These are phyloP conservation scores for Rhinolophus ferrumequinum DNA, from an alignment of 2,113 vertebrate genomes.

Conservation along the genomic window DNA sequence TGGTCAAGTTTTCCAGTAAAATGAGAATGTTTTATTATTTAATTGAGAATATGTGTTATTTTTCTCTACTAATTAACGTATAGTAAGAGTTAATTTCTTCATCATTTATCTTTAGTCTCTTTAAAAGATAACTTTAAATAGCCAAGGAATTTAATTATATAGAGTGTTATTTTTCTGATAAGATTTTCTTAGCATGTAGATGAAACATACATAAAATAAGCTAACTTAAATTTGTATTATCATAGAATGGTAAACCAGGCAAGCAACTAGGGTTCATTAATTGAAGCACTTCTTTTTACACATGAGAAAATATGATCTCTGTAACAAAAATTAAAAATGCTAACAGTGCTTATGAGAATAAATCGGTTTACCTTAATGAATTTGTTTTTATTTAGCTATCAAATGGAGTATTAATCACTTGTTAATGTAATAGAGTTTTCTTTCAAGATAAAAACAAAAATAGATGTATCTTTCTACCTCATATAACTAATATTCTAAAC, in stretches of 20 bases:
- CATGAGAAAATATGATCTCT: slow-evolving; percentile 45
- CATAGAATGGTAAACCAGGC: neutral
- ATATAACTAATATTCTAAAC: neutral
- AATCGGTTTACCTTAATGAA: slow-evolving; percentile 40
- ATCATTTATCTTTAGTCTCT: neutral
- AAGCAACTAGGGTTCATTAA: slow-evolving; percentile 20
- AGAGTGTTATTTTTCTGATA: neutral
- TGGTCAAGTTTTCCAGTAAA: neutral
- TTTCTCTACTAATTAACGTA: neutral
- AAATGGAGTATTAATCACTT: slow-evolving; percentile 47
- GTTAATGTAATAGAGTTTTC: neutral
- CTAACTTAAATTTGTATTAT: neutral
- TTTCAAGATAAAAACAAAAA: slow-evolving; percentile 19
- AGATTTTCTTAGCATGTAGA: neutral
- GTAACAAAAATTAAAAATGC: slow-evolving; percentile 11
- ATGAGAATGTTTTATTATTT: neutral
- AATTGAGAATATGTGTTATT: neutral
- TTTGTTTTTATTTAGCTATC: slow-evolving; percentile 49
- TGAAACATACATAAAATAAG: slow-evolving; percentile 34
- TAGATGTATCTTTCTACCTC: neutral
- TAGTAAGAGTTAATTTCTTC: neutral
- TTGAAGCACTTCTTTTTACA: slow-evolving; percentile 3
- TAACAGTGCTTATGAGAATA: neutral
- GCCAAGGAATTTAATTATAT: neutral
- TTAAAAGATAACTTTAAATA: neutral